Evolutionary conservation across 2,113 vertebrate species (phyloP), one percentile per base, ranked within the genome.

Genomic region (Edolisoma coerulescens): DNA sequence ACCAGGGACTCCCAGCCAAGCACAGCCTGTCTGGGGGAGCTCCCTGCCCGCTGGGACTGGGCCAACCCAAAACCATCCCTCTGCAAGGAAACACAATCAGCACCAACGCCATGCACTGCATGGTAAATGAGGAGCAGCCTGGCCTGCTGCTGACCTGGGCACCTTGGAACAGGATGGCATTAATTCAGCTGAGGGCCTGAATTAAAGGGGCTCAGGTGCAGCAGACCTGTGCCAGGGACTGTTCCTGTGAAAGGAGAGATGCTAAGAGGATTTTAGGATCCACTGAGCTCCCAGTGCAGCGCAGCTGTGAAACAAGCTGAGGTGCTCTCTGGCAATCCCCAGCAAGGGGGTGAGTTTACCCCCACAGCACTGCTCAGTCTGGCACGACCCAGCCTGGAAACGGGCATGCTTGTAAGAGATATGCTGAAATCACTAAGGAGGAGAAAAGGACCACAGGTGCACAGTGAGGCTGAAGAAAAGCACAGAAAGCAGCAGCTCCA

Each of bases 31-130:
- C 65, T 45, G 5, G 12, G 76, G 67, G 30, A 83, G 39, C 61
- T 75, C 85, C 76, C 37, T 61, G 41, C 44, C 68, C 1, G 0
- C 60, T 56, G 84, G 56, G 79, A 37, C 47, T 6, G 7, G 47
- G 67, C 47, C 70, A 85, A 24, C 32, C n/a, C 70, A 39, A 84
- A 79, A 9, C 28, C 28, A 63, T 21, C 23, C 64, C 49, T 53
- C 39, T n/a, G 74, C 52, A 82, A 79, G 52, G 52, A 70, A 81
- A 65, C 7, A 17, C 4, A 13, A 28, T 18, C 3, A 7, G 54
- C 27, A 39, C 45, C 5, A n/a, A 30, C 0, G 1, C 20, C 19
- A 9, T n/a, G 63, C 1, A 5, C 68, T 68, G 49, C 35, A 13
- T 0, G 0, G n/a, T 24, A 27, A 78, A 22, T 1, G 50, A 88